A percentile compares a stretch with the other conserved stretches of the same genome.
Conservation (phyloP, 2,113 vertebrate genomes). For the Pelodiscus sinensis region DNA sequence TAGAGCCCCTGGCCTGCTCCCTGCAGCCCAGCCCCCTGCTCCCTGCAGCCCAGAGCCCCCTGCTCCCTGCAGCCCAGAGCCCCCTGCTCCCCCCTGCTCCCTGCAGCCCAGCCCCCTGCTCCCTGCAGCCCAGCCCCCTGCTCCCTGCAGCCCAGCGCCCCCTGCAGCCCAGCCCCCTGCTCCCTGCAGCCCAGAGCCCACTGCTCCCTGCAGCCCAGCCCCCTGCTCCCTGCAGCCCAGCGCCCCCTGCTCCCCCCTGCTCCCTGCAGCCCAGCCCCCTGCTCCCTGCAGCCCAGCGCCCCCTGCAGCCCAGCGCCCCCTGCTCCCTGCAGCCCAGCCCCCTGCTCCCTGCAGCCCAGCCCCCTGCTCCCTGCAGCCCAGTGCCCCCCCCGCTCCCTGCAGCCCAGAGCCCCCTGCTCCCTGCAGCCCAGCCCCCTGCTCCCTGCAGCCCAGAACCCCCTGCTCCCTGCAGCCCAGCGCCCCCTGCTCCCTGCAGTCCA, state of each 20-base stretch:
- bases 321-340: background rate
- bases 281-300: background rate
- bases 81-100: background rate
- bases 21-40: background rate
- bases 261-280: background rate
- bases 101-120: background rate
- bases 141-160: background rate
- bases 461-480: background rate
- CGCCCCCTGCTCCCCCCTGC: background rate
- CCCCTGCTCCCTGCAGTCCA: background rate
- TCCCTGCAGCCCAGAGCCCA: background rate
- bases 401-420: background rate
- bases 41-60: background rate
- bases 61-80: background rate
- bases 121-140: background rate
- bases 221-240: background rate
- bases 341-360: background rate
- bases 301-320: fast-evolving
- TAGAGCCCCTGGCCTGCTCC: background rate
- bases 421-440: background rate
- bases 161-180: too few species aligned
- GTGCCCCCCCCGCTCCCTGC: too few species aligned
- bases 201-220: background rate
- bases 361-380: background rate
- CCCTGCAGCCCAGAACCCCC: background rate